A percentile compares a stretch with the other conserved stretches of the same genome.
phyloP scores from a whole-genome alignment of 2,113 vertebrate species.

The Cairina moschata region DNA sequence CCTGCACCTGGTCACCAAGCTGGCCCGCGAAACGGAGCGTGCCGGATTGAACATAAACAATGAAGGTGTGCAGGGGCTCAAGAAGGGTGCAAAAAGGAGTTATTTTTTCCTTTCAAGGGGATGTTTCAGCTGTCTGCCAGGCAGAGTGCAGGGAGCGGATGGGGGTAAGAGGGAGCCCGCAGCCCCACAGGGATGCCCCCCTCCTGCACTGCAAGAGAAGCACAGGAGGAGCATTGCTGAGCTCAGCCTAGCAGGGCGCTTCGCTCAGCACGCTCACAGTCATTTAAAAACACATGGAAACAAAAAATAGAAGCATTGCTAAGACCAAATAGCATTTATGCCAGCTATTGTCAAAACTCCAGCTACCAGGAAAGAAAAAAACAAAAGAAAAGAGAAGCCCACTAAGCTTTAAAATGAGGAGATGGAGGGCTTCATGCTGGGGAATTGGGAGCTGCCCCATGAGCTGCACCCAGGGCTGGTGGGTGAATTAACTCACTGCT shows the following conservation, averaged over 20 bases:
- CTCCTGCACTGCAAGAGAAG: not conserved
- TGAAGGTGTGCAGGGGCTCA: not conserved
- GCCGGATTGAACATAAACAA: not conserved
- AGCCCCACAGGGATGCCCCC: too few relatives aligned
- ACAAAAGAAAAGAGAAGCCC: not conserved
- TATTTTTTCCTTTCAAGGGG: not conserved
- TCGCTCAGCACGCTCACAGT: not conserved
- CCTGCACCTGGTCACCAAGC: rapidly evolving
- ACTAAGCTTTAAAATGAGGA: not conserved
- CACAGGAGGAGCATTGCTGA: rapidly evolving
- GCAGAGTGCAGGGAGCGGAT: rapidly evolving
- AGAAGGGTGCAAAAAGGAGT: not conserved
- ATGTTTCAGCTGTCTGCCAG: not conserved
- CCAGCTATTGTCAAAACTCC: not conserved
- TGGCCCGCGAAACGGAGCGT: rapidly evolving
- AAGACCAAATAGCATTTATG: not conserved
- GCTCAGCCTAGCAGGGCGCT: not conserved
- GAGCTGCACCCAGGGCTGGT: not conserved
- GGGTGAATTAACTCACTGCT: not conserved
- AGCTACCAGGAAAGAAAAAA: not conserved
- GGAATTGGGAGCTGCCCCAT: not conserved
- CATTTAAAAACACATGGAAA: not conserved
- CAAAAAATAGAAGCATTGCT: not conserved
- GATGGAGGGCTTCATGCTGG: not conserved
- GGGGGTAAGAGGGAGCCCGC: not conserved